Conservation (phyloP, 2,113 vertebrate species). For the Rhombomys opimus region DNA sequence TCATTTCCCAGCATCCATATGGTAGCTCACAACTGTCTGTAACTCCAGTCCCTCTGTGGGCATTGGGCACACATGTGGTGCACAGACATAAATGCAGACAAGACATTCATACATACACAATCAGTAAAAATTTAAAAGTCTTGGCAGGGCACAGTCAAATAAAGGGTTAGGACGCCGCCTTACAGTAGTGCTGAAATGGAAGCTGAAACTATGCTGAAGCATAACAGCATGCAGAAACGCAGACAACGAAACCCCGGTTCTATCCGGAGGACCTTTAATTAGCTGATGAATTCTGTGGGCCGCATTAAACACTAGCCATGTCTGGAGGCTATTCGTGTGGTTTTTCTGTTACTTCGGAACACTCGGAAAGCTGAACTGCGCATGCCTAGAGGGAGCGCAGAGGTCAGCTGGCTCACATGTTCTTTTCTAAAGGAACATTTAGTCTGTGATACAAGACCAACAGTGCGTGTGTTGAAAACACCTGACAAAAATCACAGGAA, state of each 20-base stretch:
- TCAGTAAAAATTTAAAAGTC: neutral
- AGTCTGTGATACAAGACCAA: neutral
- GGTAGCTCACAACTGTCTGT: neutral
- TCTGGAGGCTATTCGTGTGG: neutral
- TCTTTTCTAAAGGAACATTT: neutral
- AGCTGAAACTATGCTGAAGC: conserved; percentile 1
- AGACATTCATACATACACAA: neutral
- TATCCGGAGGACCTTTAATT: neutral
- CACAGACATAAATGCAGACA: neutral
- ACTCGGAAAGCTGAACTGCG: conserved; percentile 5
- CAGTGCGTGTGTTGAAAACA: neutral
- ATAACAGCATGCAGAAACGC: neutral
- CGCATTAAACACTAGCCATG: neutral
- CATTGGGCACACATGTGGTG: neutral
- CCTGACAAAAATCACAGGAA: neutral
- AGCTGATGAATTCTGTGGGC: neutral
- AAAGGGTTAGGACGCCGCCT: neutral
- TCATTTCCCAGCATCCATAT: neutral
- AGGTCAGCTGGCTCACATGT: neutral
- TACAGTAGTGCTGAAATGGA: neutral
- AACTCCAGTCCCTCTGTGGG: neutral
- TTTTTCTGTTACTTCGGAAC: neutral
- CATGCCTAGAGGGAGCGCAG: neutral
- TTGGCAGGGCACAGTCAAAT: neutral
- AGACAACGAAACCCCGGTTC: neutral